These are phyloP conservation scores for Scopus umbretta DNA, from an alignment of 2,113 vertebrate species.

Conservation along the genomic window DNA sequence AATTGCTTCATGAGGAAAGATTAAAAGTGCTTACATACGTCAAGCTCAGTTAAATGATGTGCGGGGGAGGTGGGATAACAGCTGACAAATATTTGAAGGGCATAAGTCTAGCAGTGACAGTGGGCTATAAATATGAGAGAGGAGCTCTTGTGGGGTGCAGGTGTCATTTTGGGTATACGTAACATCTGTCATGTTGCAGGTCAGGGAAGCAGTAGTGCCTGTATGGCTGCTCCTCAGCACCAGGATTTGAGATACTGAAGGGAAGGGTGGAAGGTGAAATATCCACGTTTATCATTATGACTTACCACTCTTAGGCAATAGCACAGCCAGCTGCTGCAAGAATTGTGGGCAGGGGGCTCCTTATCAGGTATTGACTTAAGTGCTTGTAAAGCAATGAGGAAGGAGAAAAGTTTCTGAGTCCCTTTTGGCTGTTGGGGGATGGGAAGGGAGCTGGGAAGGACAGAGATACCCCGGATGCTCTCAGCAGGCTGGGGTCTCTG, in stretches of 20 bases:
- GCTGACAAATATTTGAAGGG: slow-evolving; percentile 47
- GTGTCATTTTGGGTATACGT: background rate
- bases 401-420: background rate
- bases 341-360: background rate
- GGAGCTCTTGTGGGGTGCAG: background rate
- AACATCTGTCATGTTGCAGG: background rate
- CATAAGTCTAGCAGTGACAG: slow-evolving; percentile 8
- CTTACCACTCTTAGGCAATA: background rate
- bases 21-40: slow-evolving; percentile 18
- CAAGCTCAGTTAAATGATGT: slow-evolving; percentile 21
- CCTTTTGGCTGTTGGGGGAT: background rate
- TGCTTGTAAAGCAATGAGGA: background rate
- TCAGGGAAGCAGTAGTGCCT: background rate
- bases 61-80: slow-evolving; percentile 9
- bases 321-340: background rate
- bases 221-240: background rate
- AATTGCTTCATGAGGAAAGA: slow-evolving; percentile 33
- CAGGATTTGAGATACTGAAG: background rate
- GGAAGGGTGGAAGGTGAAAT: background rate
- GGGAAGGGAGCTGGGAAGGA: background rate
- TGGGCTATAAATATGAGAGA: slow-evolving; percentile 20
- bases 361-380: background rate
- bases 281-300: background rate
- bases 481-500: background rate
- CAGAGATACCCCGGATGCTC: background rate